Percentiles rank a stretch among this genome's conserved stretches.
Conservation (phyloP, 1,140 invertebrate genomes). For the Luehdorfia chinensis region DNA sequence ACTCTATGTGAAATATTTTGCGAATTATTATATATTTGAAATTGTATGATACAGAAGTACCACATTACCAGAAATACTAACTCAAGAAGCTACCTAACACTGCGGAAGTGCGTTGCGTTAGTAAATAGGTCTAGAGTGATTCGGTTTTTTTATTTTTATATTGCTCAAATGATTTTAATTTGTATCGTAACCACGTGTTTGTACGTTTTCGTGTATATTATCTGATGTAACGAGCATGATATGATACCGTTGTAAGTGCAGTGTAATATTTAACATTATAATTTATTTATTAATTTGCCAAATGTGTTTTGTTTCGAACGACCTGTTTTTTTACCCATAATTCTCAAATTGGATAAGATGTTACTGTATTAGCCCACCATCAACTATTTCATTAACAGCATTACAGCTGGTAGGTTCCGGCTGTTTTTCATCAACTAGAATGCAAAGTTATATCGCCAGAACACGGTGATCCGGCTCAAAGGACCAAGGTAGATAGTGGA, state of each 20-base stretch:
- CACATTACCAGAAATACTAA: not conserved
- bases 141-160: constrained; percentile 72
- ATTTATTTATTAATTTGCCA: constrained; percentile 76
- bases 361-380: too few relatives aligned
- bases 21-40: not conserved
- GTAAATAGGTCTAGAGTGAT: constrained; percentile 45
- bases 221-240: constrained; percentile 62
- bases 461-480: too few relatives aligned
- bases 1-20: constrained; percentile 27
- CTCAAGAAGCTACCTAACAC: constrained; percentile 21
- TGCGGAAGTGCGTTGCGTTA: not conserved
- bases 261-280: constrained; percentile 74
- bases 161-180: constrained; percentile 66
- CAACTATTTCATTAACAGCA: too few relatives aligned
- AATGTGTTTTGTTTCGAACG: constrained; percentile 35
- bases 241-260: constrained; percentile 68
- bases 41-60: constrained; percentile 3
- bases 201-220: constrained; percentile 64
- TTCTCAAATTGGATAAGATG: not conserved
- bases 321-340: not conserved
- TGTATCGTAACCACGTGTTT: constrained; percentile 63
- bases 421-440: too few relatives aligned
- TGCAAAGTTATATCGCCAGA: too few relatives aligned
- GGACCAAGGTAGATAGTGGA: too few relatives aligned
- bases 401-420: too few relatives aligned